Evolutionary conservation across 2,113 vertebrate species (phyloP).

Genomic region (Brachypodius melanocephalos): DNA sequence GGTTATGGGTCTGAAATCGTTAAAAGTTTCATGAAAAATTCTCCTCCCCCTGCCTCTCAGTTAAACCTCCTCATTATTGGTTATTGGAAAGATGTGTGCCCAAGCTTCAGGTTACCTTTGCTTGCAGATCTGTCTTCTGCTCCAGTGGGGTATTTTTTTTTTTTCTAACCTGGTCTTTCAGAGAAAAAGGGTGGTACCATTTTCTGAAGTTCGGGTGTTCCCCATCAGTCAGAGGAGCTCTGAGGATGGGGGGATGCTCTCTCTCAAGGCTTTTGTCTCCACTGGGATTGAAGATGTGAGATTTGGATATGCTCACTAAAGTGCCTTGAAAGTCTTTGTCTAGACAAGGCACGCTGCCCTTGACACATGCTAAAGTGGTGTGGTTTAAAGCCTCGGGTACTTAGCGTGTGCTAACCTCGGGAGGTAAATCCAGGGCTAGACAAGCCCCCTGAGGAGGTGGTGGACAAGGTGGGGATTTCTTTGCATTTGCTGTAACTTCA

Average conservation of each 20-base stretch:
- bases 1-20: not conserved
- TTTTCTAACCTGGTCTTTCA: not conserved
- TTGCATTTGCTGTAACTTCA: not conserved
- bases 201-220: not conserved
- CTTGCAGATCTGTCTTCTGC: not conserved
- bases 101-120: not conserved
- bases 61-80: not conserved
- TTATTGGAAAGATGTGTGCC: not conserved
- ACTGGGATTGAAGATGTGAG: not conserved
- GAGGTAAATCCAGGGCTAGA: conserved; percentile 23
- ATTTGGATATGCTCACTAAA: not conserved
- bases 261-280: not conserved
- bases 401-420: not conserved
- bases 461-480: conserved; percentile 8
- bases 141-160: not conserved
- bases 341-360: not conserved
- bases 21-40: not conserved
- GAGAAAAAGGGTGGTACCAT: not conserved
- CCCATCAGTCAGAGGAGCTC: not conserved
- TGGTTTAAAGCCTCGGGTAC: not conserved
- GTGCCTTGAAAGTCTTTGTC: not conserved
- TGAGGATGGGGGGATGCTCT: not conserved
- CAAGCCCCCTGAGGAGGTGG: not conserved
- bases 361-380: not conserved
- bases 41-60: accelerated